phyloP scores from a whole-genome alignment of 35 echinoderm and acorn worm genomes.

The Heliocidaris erythrogramma region DNA sequence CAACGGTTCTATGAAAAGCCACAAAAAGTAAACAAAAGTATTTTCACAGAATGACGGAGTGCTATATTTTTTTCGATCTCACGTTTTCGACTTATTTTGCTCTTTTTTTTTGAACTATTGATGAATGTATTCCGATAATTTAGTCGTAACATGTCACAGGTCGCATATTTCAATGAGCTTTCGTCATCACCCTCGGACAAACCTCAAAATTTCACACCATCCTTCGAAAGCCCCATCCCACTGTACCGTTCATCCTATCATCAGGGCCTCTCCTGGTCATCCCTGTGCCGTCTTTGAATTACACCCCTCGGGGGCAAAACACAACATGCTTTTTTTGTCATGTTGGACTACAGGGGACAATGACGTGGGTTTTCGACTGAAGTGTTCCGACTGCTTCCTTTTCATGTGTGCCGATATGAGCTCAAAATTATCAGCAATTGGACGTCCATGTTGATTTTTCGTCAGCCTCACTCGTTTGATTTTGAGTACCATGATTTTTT shows the following conservation, averaged over 20 bases:
- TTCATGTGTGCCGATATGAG: slow-evolving; percentile 34
- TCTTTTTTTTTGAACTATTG: too few species aligned
- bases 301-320: slow-evolving; percentile 20
- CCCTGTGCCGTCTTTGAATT: not conserved
- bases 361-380: not conserved
- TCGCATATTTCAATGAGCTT: not conserved
- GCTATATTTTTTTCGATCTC: too few species aligned
- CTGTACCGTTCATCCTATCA: not conserved
- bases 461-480: not conserved
- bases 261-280: not conserved
- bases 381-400: slow-evolving; percentile 2
- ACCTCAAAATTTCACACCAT: not conserved
- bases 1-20: too few species aligned
- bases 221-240: not conserved
- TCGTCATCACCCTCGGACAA: not conserved
- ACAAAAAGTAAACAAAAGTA: too few species aligned
- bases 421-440: not conserved
- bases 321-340: slow-evolving; percentile 26
- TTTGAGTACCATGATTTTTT: not conserved
- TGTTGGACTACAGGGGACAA: not conserved
- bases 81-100: too few species aligned
- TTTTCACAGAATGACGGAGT: too few species aligned
- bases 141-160: too few species aligned
- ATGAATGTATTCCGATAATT: too few species aligned
- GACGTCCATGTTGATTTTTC: not conserved